Evolutionary conservation across 2,113 vertebrate genomes (phyloP), one percentile per base, ranked within the genome.

Genomic region (Eublepharis macularius): DNA sequence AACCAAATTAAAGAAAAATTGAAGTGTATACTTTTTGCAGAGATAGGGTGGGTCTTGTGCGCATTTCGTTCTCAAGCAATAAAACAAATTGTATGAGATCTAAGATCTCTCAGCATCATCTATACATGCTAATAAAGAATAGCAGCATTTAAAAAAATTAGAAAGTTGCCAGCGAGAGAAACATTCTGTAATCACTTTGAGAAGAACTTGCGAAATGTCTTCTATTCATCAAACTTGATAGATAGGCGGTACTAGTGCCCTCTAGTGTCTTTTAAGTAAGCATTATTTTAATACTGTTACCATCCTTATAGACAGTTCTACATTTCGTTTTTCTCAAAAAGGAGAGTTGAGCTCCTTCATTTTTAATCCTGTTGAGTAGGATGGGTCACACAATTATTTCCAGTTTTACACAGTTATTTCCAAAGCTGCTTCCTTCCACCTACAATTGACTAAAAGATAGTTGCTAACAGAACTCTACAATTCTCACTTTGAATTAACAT

Each of bases 181-280:
- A 82, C 8, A 41, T 76, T 39, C 32, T n/a, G 17, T 57, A 21
- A 39, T 7, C 43, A 14, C 54, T 73, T 72, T 72, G 72, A 82
- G 74, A 49, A 47, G 54, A 24, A 60, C 5, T 1, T 9, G 6
- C n/a, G 21, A n/a, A 39, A 47, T 66, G 43, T 41, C 41, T 6
- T 74, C 77, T 49, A 17, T 41, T 34, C 60, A 79, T 65, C 19
- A 36, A 24, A 60, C 69, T 60, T 54, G 45, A 17, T 26, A 7
- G 8, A 29, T 11, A 74, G 76, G 32, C 43, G 76, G 84, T 88
- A 45, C 47, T 26, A 81, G 82, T 80, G 87, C 77, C 78, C 72
- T 84, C 82, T 88, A 88, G 41, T 84, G 82, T 63, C 60, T 76
- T n/a, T 21, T 41, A 29, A 81, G 70, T 17, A 49, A 66, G 54